A percentile compares a stretch with the other conserved stretches of the same genome.
phyloP scores from a whole-genome alignment of 2,113 vertebrate species.

The Anser cygnoides region DNA sequence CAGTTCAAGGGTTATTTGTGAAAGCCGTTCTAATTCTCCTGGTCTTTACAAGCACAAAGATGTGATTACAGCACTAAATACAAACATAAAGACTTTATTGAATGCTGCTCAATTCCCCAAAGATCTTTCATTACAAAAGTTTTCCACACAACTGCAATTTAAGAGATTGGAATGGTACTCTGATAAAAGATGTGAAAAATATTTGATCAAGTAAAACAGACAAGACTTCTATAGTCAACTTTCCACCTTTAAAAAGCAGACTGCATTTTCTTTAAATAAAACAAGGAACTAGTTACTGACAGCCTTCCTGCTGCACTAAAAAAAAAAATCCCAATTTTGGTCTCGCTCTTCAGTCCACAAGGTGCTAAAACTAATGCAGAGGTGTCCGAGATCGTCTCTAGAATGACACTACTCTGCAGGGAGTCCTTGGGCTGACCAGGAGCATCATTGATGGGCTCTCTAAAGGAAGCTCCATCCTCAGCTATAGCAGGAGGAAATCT shows the following conservation, averaged over 20 bases:
- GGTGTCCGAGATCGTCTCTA: neutral
- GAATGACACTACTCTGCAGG: neutral
- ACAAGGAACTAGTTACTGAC: conserved; percentile 50
- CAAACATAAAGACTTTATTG: conserved; percentile 97
- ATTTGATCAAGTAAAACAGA: conserved; percentile 76
- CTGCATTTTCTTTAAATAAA: conserved; percentile 73
- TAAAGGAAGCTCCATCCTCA: conserved; percentile 47
- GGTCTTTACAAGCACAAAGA: conserved; percentile 36
- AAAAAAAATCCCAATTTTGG: neutral
- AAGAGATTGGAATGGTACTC: conserved; percentile 92
- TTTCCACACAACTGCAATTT: conserved; percentile 82
- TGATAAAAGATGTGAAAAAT: conserved; percentile 84
- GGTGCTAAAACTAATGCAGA: conserved; percentile 25
- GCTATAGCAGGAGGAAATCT: conserved; percentile 29
- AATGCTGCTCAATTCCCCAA: conserved; percentile 87
- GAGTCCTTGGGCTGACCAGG: neutral
- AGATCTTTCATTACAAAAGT: conserved; percentile 91
- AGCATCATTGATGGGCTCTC: conserved; percentile 36
- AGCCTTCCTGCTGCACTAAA: neutral
- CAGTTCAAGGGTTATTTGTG: neutral
- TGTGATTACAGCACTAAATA: conserved; percentile 80
- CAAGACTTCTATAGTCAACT: conserved; percentile 64
- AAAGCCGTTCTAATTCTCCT: neutral
- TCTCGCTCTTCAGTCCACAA: neutral
- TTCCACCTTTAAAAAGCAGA: conserved; percentile 45